Evolutionary conservation across 2,797 vertebrate genomes (phyloP), one percentile per base, ranked within the genome.

Genomic region (Miichthys miiuy): DNA sequence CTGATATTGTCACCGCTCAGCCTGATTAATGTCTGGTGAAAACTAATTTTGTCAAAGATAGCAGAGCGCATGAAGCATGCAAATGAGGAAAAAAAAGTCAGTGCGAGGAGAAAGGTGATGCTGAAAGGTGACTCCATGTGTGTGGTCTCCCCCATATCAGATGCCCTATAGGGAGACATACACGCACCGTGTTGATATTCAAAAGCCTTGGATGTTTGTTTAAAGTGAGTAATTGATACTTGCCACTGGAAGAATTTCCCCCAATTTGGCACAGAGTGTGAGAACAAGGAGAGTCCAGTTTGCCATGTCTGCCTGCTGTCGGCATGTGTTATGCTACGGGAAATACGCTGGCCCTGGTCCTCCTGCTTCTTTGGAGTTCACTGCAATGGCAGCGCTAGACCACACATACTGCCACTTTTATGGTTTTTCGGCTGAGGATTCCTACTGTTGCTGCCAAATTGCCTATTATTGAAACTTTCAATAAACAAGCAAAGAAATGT

Each of bases 381-480:
- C 72, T 82, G 85, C 72, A 79, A 82, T 82, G 91, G 92, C 95
- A 94, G 92, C 84, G 95, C 90, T 90, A 93, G 97, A 97, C 96
- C 96, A 97, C 97, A 96, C 96, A 96, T 92, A 89, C 89, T 88
- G 92, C 84, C 79, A 84, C 88, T 90, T 91, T 91, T 88, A 89
- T 87, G 81, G 86, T 82, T 87, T 38, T 91, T 91, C 85, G 46
- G 84, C 65, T 44, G 85, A 93, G 82, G 89, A 91, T 89, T 90
- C 87, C 83, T 87, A 58, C 75, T 69, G 68, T 72, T 38, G 68
- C 82, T 87, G 91, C 89, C 91, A 93, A 91, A 91, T 91, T 90
- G 87, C 83, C 85, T 90, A 85, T 89, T 90, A 91, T 87, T 89
- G 87, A 92, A 88, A 82, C 83, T 80, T 91, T 88, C 83, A 86